Conservation (phyloP, 2,113 vertebrate genomes). For the Myrmophylax atrothorax region DNA sequence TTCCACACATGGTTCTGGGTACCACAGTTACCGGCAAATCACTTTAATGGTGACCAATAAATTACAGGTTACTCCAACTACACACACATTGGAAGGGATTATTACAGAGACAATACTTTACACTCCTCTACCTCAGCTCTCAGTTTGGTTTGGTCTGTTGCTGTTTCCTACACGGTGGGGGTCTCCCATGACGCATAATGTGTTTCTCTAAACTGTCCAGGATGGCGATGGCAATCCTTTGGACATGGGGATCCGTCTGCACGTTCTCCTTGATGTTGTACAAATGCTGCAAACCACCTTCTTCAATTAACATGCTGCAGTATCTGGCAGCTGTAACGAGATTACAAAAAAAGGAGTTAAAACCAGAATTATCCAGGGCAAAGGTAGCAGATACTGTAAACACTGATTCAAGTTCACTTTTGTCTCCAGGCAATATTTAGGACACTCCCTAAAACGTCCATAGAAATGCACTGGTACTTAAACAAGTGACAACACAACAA, state of each 20-base stretch:
- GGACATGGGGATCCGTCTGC: conserved; percentile 89
- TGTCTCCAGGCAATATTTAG: background rate
- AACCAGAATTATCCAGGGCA: background rate
- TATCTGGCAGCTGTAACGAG: conserved; percentile 87
- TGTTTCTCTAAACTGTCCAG: conserved; percentile 93
- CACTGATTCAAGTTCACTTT: background rate
- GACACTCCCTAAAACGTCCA: background rate
- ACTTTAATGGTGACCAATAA: conserved; percentile 65
- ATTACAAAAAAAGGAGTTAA: background rate
- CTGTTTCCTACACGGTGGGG: conserved; percentile 72
- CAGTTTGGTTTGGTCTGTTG: conserved; percentile 74
- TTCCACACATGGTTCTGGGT: conserved; percentile 6
- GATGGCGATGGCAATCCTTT: conserved; percentile 87
- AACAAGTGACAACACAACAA: background rate
- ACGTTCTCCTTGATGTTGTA: conserved; percentile 87
- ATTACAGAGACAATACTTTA: conserved; percentile 58
- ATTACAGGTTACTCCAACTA: conserved; percentile 68
- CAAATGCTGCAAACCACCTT: conserved; percentile 92
- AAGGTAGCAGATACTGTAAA: background rate
- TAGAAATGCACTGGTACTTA: background rate
- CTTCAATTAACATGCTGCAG: conserved; percentile 98
- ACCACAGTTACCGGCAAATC: conserved; percentile 49
- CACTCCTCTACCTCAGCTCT: conserved; percentile 62
- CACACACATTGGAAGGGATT: conserved; percentile 61
- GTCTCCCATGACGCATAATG: conserved; percentile 86